Base-by-base conservation (phyloP, 2,113 vertebrate species). In the Neogobius melanostomus region DNA sequence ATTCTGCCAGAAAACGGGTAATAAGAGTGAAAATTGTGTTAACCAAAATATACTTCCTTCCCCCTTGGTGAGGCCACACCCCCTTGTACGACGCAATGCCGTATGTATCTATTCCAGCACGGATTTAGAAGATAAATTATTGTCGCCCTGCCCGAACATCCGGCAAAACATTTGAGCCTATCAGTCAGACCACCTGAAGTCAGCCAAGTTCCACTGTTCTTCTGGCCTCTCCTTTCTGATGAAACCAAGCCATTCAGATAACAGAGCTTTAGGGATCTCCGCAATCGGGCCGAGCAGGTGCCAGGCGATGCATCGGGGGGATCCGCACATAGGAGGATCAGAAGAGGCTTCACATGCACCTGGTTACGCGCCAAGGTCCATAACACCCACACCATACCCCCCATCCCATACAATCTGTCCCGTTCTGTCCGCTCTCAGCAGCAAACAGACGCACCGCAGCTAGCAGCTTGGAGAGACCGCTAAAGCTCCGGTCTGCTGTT, bases 391-490 rank as follows among this genome's bases (percentile, higher is more conserved):
- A 75, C 83, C 80, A 0, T 17, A 17, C 21, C 28, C n/a, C 51
- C 53, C 10, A 11, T 8, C 17, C 83, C 75, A 78, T 87, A 80
- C 90, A 91, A 91, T 91, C 91, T 92, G 91, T 88, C 85, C 90
- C 75, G 82, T 86, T 91, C 89, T 87, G 82, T 85, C 82, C 85
- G 83, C 77, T 76, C 85, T 82, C 84, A 66, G 88, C 80, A 84
- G 82, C 85, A 87, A 87, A 88, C 85, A 87, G 88, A 89, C 85
- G 87, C 83, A 82, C 82, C 83, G 85, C 87, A 75, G 72, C 81
- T 82, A 83, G 82, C 87, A 82, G 85, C 80, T 57, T 72, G 76
- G 75, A 84, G 61, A 85, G 81, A 82, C 10, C 87, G 76, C 89
- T 85, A 87, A 59, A 81, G 85, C 85, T 87, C 83, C 79, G 76